Evolutionary conservation across 37 sponge, comb jelly and placozoan genomes (phyloP), one percentile per base, ranked within the genome.

Genomic region (Cliona cf. orientalis): DNA sequence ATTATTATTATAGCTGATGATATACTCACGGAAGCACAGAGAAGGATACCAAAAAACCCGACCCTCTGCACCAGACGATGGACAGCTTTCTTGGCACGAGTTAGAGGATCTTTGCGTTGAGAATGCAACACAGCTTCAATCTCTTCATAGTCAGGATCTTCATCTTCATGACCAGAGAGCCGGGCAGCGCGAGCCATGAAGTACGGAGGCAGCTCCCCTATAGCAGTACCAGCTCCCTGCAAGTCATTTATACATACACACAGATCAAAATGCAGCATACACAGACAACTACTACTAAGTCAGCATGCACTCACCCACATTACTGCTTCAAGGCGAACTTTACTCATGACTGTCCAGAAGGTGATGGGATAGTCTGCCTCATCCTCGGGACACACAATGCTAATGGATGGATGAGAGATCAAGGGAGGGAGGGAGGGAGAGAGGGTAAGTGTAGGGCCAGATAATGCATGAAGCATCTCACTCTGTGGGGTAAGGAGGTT

Each of bases 161-260:
- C 97, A 42, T 89, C 96, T 58, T 93, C 95, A 19, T 85, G 66
- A 11, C 97, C 96, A n/a, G 97, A 96, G 2, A 89, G 58, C 31
- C 95, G 87, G 75, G 99, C 97, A 69, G 99, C 97, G 76, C 97
- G 79, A 35, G 99, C 99, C 97, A 99, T 96, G 89, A 99, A 99
- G 69, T 99, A 99, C 21, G 99, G 99, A 43, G 99, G 99, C 33
- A 99, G 79, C 57, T 99, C 99, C 32, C 99, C 99, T 36, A 99
- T 71, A 19, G 99, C 99, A 17, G 99, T 96, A 3, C 99, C 99
- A 74, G 87, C 83, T 34, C 99, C 98, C 95, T 95, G 56, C 2
- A 5, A 71, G 36, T 33, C 14, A 72, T 3, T 19, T 12, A 22
- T 68, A 57, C 25, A 34, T 21, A 28, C 12, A 34, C 57, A 67